A percentile compares a stretch with the other conserved stretches of the same genome.
Evolutionary conservation across 2,113 vertebrate species (phyloP).

Genomic region (Xenopus laevis): DNA sequence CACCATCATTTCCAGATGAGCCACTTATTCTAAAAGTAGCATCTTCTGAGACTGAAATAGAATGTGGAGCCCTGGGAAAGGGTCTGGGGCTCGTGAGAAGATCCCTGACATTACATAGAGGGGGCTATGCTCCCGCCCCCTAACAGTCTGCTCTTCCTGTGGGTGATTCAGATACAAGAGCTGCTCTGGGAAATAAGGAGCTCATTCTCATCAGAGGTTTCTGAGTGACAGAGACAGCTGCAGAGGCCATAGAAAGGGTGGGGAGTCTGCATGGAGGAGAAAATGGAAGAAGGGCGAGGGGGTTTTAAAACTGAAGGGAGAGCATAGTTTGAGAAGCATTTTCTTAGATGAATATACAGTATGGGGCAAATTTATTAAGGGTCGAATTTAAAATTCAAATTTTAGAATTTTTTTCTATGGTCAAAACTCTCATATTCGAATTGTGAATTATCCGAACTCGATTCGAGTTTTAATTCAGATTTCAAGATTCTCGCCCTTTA

Average conservation of each 20-base stretch:
- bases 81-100: slow-evolving; percentile 35
- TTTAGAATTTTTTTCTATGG: too few relatives aligned
- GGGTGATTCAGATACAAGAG: slow-evolving; percentile 25
- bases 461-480: too few relatives aligned
- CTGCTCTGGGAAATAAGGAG: slow-evolving; percentile 38
- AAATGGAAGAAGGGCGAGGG: neutral
- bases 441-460: too few relatives aligned
- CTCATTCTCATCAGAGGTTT: slow-evolving; percentile 2
- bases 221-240: slow-evolving; percentile 37
- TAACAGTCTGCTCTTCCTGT: slow-evolving; percentile 10
- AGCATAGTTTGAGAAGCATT: neutral
- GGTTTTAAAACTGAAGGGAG: neutral
- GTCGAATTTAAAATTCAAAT: too few relatives aligned
- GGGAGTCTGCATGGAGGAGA: neutral
- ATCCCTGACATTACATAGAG: slow-evolving; percentile 3
- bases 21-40: slow-evolving; percentile 16
- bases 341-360: too few relatives aligned
- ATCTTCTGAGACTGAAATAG: slow-evolving; percentile 28
- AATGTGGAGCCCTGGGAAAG: slow-evolving; percentile 36
- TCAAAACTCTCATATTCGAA: too few relatives aligned
- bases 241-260: neutral
- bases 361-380: too few relatives aligned
- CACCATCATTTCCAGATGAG: neutral
- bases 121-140: slow-evolving; percentile 9
- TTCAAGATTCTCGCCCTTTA: too few relatives aligned